Evolutionary conservation across 2,797 vertebrate genomes (phyloP).

Genomic region (Acrocephalus scirpaceus): DNA sequence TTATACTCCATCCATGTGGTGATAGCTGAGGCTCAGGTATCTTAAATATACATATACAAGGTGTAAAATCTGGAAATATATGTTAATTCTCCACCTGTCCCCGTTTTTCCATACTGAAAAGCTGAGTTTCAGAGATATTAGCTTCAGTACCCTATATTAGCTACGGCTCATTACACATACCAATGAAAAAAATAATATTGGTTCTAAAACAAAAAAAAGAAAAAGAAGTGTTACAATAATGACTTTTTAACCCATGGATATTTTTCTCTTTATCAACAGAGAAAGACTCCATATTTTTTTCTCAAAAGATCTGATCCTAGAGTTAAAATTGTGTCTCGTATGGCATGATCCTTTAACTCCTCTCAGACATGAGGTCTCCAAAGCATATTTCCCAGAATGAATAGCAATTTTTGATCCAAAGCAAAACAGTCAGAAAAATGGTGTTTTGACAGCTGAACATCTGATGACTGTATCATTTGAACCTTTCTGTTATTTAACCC

Average conservation of each 20-base stretch:
- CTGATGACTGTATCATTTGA: neutral
- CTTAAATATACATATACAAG: neutral
- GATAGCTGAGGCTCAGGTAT: neutral
- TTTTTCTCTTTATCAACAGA: neutral
- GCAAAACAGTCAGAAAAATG: neutral
- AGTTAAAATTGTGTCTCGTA: neutral
- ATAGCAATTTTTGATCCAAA: neutral
- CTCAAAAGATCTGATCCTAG: neutral
- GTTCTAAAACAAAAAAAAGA: neutral
- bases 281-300: neutral
- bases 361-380: neutral
- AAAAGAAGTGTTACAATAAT: neutral
- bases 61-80: neutral
- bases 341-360: neutral
- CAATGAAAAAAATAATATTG: neutral
- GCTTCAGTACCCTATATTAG: slow-evolving; percentile 18
- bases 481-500: neutral
- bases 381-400: neutral
- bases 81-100: neutral
- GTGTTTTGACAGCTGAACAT: neutral
- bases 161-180: slow-evolving; percentile 21
- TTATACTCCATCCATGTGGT: neutral
- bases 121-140: slow-evolving; percentile 5
- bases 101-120: neutral
- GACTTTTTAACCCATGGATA: neutral